Percentiles rank a stretch among this genome's conserved stretches.
Conservation (phyloP, 2,113 vertebrate species). For the Podarcis raffonei region DNA sequence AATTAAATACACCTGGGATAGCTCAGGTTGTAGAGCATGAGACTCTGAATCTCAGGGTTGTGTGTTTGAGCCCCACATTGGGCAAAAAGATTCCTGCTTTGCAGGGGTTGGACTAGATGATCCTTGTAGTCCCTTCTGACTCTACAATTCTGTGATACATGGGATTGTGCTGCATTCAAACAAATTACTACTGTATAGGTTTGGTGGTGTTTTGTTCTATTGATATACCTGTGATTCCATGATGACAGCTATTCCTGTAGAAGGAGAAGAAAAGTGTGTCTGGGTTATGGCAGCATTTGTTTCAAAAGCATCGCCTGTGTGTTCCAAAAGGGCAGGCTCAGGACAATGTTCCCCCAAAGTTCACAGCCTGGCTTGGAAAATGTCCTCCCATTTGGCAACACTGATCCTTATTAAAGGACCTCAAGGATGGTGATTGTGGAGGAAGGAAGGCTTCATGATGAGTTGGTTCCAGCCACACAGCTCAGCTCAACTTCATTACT, state of each 20-base stretch:
- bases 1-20: no score
- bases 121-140: no score
- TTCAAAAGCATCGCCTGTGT: not conserved
- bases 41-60: no score
- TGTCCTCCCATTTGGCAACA: not conserved
- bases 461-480: not conserved
- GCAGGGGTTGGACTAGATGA: no score
- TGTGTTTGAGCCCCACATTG: no score
- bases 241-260: not conserved
- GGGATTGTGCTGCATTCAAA: no score
- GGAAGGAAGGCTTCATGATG: not conserved
- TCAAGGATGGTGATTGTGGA: not conserved
- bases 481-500: constrained; percentile 88
- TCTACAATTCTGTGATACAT: no score
- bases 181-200: not conserved
- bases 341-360: not conserved
- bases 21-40: no score
- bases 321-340: not conserved
- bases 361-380: not conserved
- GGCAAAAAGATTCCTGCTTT: no score
- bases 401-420: not conserved
- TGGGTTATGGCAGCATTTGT: not conserved
- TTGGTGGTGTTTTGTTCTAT: not conserved
- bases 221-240: not conserved
- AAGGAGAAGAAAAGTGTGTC: not conserved